Percentiles rank a stretch among this genome's conserved stretches.
phyloP scores from a whole-genome alignment of 2,113 vertebrate species.

The Corydoras sp. region DNA sequence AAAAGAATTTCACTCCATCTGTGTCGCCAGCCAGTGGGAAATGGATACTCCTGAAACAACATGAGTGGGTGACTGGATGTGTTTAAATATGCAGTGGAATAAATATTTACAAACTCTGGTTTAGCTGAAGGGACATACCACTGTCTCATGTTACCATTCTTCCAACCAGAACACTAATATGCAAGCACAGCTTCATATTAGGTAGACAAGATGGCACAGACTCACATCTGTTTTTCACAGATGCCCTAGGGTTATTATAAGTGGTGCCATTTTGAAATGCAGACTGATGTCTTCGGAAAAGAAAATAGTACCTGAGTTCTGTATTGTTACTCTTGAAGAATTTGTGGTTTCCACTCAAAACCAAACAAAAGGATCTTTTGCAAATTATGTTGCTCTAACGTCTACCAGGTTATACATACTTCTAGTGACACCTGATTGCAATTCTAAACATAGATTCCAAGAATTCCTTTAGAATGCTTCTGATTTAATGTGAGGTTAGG shows the following conservation, averaged over 20 bases:
- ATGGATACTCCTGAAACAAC: neutral
- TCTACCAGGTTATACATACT: neutral
- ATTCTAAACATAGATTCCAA: too few relatives aligned
- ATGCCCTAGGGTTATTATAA: constrained; percentile 60
- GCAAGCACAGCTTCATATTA: constrained; percentile 53
- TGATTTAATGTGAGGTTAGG: too few relatives aligned
- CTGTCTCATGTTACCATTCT: constrained; percentile 53
- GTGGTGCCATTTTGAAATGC: constrained; percentile 62
- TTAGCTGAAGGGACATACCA: constrained; percentile 43
- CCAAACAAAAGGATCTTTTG: too few relatives aligned
- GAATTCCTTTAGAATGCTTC: too few relatives aligned
- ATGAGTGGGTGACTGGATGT: neutral
- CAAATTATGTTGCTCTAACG: neutral
- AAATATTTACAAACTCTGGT: constrained; percentile 1
- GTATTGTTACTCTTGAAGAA: constrained; percentile 5
- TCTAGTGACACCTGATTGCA: constrained; percentile 2
- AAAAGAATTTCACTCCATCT: neutral
- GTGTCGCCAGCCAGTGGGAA: neutral
- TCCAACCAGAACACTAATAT: constrained; percentile 63
- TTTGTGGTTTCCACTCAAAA: constrained; percentile 1
- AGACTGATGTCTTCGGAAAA: constrained; percentile 40
- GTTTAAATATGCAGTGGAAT: neutral
- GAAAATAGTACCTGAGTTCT: constrained; percentile 1
- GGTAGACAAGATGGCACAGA: constrained; percentile 48
- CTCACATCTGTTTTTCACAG: constrained; percentile 51